Conservation (phyloP, 2,888 invertebrate species). For the Ptychoptera albimana region DNA sequence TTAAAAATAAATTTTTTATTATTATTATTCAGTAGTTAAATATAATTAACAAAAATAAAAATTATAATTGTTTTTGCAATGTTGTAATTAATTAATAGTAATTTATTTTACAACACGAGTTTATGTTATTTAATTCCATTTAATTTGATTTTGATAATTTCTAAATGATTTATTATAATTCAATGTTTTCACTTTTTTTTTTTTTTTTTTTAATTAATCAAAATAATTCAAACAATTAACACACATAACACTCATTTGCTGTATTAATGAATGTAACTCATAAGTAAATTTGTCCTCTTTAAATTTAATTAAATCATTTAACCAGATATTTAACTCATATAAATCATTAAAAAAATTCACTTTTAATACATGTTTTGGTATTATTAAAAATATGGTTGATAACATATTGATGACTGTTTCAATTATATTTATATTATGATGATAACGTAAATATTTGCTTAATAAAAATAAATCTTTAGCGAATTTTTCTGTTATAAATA, state of each 20-base stretch:
- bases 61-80: too few species aligned
- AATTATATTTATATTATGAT: conserved; percentile 48
- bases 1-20: neutral
- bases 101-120: too few species aligned
- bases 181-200: too few species aligned
- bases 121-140: conserved; percentile 4
- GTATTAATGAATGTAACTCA: too few species aligned
- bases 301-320: conserved; percentile 21
- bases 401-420: conserved; percentile 48
- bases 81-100: too few species aligned
- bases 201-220: neutral
- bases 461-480: conserved; percentile 54
- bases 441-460: conserved; percentile 47
- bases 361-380: conserved; percentile 39
- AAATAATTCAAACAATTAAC: neutral
- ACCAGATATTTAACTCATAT: conserved; percentile 49
- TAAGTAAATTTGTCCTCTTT: too few species aligned
- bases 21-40: neutral
- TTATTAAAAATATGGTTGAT: conserved; percentile 44
- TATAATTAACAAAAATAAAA: too few species aligned
- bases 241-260: neutral
- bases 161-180: too few species aligned
- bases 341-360: conserved; percentile 44
- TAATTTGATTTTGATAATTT: conserved; percentile 1
- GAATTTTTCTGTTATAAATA: conserved; percentile 44